Conservation (phyloP, 2,797 vertebrate species). For the Propithecus deckenii region DNA sequence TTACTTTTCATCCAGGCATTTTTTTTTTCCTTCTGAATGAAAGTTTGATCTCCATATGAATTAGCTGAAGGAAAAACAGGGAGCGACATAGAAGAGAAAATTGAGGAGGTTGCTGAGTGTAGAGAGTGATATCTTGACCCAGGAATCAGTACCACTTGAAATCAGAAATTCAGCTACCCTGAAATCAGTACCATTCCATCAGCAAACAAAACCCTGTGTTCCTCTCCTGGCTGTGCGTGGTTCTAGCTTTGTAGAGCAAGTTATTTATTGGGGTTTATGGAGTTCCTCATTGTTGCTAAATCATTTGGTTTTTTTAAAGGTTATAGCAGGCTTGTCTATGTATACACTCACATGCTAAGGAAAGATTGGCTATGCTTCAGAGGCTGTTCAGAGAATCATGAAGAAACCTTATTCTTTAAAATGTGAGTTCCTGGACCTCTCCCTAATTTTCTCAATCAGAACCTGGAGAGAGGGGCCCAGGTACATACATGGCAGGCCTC, state of each 20-base stretch:
- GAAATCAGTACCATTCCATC: not conserved
- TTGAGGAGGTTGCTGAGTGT: not conserved
- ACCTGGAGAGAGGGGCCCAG: not conserved
- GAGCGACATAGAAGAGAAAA: not conserved
- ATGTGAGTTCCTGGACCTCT: not conserved
- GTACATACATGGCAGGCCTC: accelerated
- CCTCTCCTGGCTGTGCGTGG: not conserved
- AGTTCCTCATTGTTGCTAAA: not conserved
- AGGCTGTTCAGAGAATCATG: not conserved
- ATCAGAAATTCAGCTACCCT: not conserved
- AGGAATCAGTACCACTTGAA: not conserved
- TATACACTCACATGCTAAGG: not conserved
- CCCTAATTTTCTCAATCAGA: not conserved
- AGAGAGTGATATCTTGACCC: not conserved
- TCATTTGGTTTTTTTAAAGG: not conserved
- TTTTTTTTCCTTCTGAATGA: not conserved
- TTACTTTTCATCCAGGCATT: not conserved
- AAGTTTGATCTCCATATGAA: not conserved
- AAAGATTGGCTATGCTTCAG: not conserved
- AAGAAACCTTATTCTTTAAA: not conserved
- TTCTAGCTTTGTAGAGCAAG: not conserved
- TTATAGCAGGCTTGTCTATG: not conserved
- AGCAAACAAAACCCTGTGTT: accelerated
- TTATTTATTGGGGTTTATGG: not conserved
- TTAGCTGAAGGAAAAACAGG: not conserved